Base-by-base conservation (phyloP, 2,113 vertebrate species). In the Datnioides undecimradiatus region DNA sequence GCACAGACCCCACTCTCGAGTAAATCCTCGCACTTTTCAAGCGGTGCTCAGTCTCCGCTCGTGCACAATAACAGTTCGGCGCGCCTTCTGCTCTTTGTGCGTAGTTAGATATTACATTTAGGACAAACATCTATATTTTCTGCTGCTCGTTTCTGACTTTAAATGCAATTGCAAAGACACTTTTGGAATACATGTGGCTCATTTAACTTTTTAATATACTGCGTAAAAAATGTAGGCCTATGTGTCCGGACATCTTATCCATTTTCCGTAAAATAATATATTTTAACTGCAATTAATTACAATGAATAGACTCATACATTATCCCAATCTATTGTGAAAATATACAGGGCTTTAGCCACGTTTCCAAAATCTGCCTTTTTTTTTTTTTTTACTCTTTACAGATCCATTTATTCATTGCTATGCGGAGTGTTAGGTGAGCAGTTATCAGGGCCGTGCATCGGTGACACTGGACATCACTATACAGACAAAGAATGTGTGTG, bases 401-500 rank as follows among this genome's bases (percentile, higher is more conserved):
- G 5, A 45, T 34, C 34, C 16, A 36, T 71, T 4, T 25, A 67
- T 60, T 71, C 14, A 27, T 54, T 31, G 46, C 3, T 49, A 27
- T 14, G 11, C 38, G 2, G 23, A 68, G 8, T 66, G 23, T 48
- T 6, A 51, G 41, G 23, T 79, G 46, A 49, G 5, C 45, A 4
- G 25, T 67, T 81, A 69, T 84, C 51, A 36, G 69, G 19, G 65
- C 51, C 10, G 33, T 49, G 65, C 69, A 86, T 84, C 75, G 6
- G 41, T 70, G 83, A 60, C 81, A 64, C 52, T 57, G 65, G 73
- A 78, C 72, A 82, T 89, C 72, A 83, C 72, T 75, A 51, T 64
- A 67, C 78, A 88, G 86, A 90, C 89, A 91, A 91, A 88, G 86
- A 90, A 87, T 84, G 71, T 73, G 76, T 71, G 70, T 55, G 52